Base-by-base conservation (phyloP, 2,113 vertebrate genomes). In the Vanacampus margaritifer region DNA sequence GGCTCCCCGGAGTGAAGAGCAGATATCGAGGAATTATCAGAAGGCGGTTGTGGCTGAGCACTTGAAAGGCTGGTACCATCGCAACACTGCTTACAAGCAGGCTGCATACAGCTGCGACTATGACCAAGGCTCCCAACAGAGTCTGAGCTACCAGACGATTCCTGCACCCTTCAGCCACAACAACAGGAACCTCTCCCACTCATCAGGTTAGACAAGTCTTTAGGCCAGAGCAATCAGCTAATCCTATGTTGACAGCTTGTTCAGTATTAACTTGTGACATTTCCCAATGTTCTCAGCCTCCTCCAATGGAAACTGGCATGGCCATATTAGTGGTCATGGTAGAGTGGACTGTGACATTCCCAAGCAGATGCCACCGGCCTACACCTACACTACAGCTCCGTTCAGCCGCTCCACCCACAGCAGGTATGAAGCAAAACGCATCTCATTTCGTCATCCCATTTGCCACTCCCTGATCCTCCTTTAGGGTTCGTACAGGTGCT, bases 61-160 rank as follows among this genome's bases (percentile, higher is more conserved):
- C 72, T 85, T 99, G 66, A 93, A 92, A 17, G 96, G 95, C 77
- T 99, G 97, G 97, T 99, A 98, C 91, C 93, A 97, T 14, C 93
- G 97, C 37, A 95, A 95, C 79, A 88, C 94, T 0, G 79, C 87
- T 21, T 92, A 93, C 21, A 96, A 92, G 73, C 96, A 92, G 82
- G 71, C 88, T 0, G 82, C 88, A 36, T 92, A 94, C 65, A 92
- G 94, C 88, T 93, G 93, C 45, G 94, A 96, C 66, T 91, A 91
- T 0, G 95, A 97, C 70, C 79, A 94, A 70, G 94, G 91, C 0
- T 92, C 95, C 0, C 95, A 94, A 78, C 93, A 94, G 57, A 93
- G 89, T 81, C 79, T 96, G 77, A 92, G 93, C 39, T 96, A 94
- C 62, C 91, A 93, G 24, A 92, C 90, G 53, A 85, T 92, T 72